phyloP scores from a whole-genome alignment of 2,797 vertebrate genomes.

The Notoglanidium macrostoma region DNA sequence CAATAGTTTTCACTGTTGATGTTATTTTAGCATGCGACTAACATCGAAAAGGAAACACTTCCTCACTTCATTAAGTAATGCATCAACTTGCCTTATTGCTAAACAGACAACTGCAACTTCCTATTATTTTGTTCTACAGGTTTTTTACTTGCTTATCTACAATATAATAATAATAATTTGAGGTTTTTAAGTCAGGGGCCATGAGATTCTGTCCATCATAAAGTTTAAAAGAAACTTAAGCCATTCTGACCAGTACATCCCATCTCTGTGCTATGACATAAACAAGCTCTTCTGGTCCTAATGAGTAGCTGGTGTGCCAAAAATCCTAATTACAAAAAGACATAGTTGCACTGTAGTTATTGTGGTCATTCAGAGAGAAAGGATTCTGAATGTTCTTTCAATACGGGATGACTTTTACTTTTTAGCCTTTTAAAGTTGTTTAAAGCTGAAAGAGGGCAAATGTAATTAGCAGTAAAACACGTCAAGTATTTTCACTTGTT shows the following conservation, averaged over 20 bases:
- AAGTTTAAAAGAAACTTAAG: neutral
- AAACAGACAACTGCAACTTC: neutral
- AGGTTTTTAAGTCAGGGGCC: neutral
- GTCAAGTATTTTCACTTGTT: conserved; percentile 33
- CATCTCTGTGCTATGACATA: neutral
- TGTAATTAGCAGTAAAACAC: conserved; percentile 43
- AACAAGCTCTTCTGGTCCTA: neutral
- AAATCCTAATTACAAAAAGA: conserved; percentile 56
- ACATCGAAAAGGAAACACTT: neutral
- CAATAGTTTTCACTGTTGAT: neutral
- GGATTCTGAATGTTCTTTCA: conserved; percentile 59
- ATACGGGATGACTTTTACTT: conserved; percentile 21
- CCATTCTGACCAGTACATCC: neutral
- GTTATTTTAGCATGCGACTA: neutral
- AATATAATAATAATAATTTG: neutral
- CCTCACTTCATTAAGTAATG: neutral
- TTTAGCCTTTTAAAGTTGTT: conserved; percentile 38
- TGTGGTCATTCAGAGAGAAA: conserved; percentile 59
- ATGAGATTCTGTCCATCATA: neutral
- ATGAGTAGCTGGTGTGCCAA: conserved; percentile 58
- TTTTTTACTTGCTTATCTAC: neutral
- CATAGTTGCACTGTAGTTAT: conserved; percentile 66
- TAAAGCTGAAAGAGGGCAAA: conserved; percentile 52
- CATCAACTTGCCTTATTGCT: neutral
- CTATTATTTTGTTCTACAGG: neutral